phyloP scores from a whole-genome alignment of 2,797 vertebrate genomes.

The Phalloptychus januarius region DNA sequence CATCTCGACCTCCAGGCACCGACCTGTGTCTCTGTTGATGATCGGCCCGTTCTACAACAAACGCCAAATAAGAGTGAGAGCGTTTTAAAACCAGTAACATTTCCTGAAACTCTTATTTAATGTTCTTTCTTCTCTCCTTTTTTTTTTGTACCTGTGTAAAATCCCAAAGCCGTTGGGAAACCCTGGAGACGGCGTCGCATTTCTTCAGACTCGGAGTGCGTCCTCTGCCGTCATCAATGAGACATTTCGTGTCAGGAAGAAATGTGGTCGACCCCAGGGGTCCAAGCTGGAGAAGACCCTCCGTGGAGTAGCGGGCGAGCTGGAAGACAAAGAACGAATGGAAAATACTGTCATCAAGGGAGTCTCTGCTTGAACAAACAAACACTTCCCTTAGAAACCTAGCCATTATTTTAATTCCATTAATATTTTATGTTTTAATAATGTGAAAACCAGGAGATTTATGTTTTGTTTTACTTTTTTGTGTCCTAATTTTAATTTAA shows the following conservation, averaged over 20 bases:
- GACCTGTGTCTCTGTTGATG: conserved; percentile 93
- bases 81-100: background rate
- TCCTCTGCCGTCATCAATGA: conserved; percentile 90
- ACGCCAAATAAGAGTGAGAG: background rate
- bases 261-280: conserved; percentile 95
- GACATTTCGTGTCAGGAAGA: conserved; percentile 96
- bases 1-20: conserved; percentile 97
- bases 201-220: conserved; percentile 89
- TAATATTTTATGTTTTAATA: background rate
- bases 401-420: background rate
- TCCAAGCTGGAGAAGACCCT: conserved; percentile 93
- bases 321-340: conserved; percentile 61
- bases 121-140: background rate
- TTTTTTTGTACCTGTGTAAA: conserved; percentile 89
- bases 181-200: conserved; percentile 87
- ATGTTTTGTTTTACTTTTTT: background rate
- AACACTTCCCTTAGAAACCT: background rate
- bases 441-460: background rate
- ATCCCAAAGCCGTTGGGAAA: conserved; percentile 93
- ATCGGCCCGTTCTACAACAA: conserved; percentile 90
- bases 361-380: conserved; percentile 12
- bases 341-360: background rate
- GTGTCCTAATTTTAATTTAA: background rate
- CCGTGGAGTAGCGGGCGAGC: conserved; percentile 94
- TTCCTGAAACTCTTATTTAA: background rate